phyloP scores from a whole-genome alignment of 2,888 invertebrate species.

The Agrotis ipsilon region DNA sequence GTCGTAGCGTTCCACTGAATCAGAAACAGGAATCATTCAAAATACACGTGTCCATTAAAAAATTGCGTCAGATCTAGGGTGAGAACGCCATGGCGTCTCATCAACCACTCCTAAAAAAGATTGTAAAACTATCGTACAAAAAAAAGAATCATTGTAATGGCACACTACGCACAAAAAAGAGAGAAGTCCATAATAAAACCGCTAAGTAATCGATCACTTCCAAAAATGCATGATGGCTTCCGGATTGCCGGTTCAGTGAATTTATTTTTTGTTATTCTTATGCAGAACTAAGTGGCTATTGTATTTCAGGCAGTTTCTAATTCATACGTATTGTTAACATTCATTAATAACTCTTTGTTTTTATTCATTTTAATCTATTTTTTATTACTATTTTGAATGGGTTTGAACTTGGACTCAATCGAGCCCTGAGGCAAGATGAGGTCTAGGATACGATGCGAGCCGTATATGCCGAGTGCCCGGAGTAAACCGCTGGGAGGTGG shows the following conservation, averaged over 20 bases:
- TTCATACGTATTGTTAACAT: constrained; percentile 1
- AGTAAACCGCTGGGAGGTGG: too few relatives aligned
- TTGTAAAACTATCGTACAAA: neutral
- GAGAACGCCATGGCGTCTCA: too few relatives aligned
- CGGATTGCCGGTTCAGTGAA: constrained; percentile 31
- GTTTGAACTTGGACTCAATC: too few relatives aligned
- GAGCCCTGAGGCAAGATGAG: too few relatives aligned
- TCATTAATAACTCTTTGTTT: neutral
- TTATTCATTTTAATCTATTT: neutral
- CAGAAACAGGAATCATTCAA: too few relatives aligned
- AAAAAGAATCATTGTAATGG: constrained; percentile 1
- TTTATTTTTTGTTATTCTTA: constrained; percentile 25
- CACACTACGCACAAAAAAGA: constrained; percentile 15
- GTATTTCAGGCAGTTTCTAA: constrained; percentile 30
- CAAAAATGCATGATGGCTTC: constrained; percentile 39
- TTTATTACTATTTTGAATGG: too few relatives aligned
- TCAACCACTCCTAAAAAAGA: too few relatives aligned
- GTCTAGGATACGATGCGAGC: too few relatives aligned
- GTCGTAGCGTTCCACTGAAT: too few relatives aligned
- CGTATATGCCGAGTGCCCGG: too few relatives aligned
- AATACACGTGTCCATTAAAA: too few relatives aligned
- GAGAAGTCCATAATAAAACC: neutral
- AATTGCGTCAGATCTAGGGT: too few relatives aligned
- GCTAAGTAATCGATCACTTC: constrained; percentile 33
- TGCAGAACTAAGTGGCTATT: constrained; percentile 23